Conservation (phyloP, 2,888 invertebrate genomes). For the Cerastis rubricosa region DNA sequence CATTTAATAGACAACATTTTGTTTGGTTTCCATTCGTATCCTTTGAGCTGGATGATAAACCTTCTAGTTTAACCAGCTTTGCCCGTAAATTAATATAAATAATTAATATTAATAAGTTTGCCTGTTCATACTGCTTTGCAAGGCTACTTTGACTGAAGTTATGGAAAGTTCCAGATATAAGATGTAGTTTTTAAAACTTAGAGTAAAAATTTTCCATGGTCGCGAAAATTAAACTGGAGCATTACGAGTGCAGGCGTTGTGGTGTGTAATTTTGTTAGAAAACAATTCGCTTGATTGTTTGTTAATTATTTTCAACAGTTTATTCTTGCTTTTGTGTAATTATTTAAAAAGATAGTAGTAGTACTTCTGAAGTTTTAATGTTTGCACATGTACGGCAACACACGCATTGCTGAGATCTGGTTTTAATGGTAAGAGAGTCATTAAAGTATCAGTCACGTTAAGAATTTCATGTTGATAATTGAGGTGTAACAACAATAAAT, state of each 20-base stretch:
- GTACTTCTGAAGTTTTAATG: neutral
- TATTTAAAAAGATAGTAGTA: neutral
- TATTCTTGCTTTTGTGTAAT: neutral
- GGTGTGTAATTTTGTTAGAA: neutral
- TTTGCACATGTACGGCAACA: too few species aligned
- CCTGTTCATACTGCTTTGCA: constrained; percentile 3
- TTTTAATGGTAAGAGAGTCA: neutral
- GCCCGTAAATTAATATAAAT: too few species aligned
- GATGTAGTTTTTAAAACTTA: constrained; percentile 27
- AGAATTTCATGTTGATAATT: neutral
- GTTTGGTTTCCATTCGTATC: neutral
- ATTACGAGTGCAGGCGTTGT: neutral
- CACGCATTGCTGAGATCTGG: too few species aligned
- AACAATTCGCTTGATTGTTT: too few species aligned
- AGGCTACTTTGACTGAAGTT: constrained; percentile 18
- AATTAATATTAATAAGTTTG: too few species aligned
- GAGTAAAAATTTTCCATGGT: neutral
- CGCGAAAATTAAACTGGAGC: neutral
- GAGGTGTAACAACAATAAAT: neutral
- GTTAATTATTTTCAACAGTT: neutral
- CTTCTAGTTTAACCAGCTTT: constrained; percentile 6
- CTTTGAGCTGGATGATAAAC: neutral
- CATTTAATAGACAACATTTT: neutral
- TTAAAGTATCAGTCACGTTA: neutral
- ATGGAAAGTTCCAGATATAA: constrained; percentile 26